Evolutionary conservation across 2,888 invertebrate genomes (phyloP).

Genomic region (Limenitis camilla): DNA sequence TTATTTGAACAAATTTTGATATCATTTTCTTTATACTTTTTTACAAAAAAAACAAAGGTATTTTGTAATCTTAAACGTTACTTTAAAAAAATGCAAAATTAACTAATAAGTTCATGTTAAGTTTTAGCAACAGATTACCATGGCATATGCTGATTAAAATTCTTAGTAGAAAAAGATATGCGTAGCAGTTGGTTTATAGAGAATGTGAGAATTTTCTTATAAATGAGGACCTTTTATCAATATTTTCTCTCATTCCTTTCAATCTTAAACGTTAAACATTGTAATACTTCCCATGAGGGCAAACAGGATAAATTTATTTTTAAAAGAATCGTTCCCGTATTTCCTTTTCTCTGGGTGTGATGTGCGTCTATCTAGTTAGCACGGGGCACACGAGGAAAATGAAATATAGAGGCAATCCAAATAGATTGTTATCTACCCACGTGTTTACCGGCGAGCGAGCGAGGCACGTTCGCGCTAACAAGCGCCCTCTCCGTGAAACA

Average conservation of each 20-base stretch:
- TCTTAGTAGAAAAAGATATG: too few species aligned
- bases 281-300: constrained; percentile 10
- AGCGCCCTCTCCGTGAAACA: constrained; percentile 54
- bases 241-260: too few species aligned
- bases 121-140: too few species aligned
- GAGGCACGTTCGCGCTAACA: constrained; percentile 71
- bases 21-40: too few species aligned
- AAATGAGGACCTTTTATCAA: too few species aligned
- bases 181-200: too few species aligned
- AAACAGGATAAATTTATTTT: constrained; percentile 36
- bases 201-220: too few species aligned
- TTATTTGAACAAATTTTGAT: constrained; percentile 31
- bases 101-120: too few species aligned
- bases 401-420: constrained; percentile 75
- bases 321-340: constrained; percentile 61
- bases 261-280: constrained; percentile 20
- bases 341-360: constrained; percentile 50
- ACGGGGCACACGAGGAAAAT: constrained; percentile 65
- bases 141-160: too few species aligned
- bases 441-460: constrained; percentile 67
- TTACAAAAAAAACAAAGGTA: too few species aligned
- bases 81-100: too few species aligned
- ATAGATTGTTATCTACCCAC: constrained; percentile 75
- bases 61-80: too few species aligned
- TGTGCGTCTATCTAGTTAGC: constrained; percentile 69